Conservation (phyloP, 2,888 invertebrate genomes). For the Raillietiella orientalis region DNA sequence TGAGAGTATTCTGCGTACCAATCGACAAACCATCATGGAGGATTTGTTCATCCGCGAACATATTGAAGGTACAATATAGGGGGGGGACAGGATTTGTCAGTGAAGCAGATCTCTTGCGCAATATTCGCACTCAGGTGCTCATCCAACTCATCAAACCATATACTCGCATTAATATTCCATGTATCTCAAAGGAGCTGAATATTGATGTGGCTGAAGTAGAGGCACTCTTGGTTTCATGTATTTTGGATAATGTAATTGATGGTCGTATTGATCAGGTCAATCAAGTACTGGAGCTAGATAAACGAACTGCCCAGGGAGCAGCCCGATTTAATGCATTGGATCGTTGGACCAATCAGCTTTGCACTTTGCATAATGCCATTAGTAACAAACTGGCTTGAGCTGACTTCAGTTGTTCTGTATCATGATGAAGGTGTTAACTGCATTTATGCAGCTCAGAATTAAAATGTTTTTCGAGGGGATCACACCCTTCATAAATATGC, state of each 20-base stretch:
- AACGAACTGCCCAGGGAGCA: constrained; percentile 36
- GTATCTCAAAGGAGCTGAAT: constrained; percentile 77
- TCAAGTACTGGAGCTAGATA: constrained; percentile 55
- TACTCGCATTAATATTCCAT: constrained; percentile 87
- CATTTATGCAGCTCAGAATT: too few relatives aligned
- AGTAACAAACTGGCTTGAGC: constrained; percentile 64
- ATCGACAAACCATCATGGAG: constrained; percentile 87
- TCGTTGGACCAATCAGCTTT: constrained; percentile 77
- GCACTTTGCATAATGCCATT: constrained; percentile 55
- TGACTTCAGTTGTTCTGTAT: too few relatives aligned
- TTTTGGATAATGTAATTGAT: constrained; percentile 52
- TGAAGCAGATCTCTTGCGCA: constrained; percentile 46
- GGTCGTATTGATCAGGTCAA: constrained; percentile 43
- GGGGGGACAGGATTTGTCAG: too few relatives aligned
- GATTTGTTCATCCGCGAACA: constrained; percentile 97
- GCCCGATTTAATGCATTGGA: constrained; percentile 72
- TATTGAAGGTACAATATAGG: constrained; percentile 36
- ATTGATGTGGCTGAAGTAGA: constrained; percentile 84
- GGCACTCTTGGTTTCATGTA: constrained; percentile 81
- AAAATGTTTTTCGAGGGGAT: too few relatives aligned
- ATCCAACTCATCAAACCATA: constrained; percentile 92
- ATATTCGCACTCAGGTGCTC: constrained; percentile 85
- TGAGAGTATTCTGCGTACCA: constrained; percentile 75
- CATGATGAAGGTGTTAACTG: too few relatives aligned
- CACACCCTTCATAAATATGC: too few relatives aligned